Evolutionary conservation across 2,113 vertebrate genomes (phyloP).

Genomic region (Indicator maculatus): DNA sequence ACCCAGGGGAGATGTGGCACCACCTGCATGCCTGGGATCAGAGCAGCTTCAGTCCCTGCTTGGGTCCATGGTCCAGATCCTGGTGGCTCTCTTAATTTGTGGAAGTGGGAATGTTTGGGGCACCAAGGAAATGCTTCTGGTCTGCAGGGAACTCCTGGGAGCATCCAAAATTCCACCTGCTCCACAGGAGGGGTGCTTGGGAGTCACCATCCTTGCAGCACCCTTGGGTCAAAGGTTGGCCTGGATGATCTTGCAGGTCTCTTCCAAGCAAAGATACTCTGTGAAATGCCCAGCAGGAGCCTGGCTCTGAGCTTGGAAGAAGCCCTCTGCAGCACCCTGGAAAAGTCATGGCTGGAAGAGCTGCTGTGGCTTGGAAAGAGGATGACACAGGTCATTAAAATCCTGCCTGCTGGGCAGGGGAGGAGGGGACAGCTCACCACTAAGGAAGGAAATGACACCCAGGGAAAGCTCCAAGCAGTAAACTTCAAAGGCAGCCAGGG

Average conservation of each 20-base stretch:
- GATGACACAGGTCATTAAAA: conserved; percentile 3
- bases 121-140: not conserved
- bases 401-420: not conserved
- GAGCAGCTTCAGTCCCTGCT: not conserved
- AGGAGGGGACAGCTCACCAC: not conserved
- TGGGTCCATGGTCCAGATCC: rapidly evolving
- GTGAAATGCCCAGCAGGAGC: not conserved
- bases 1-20: not conserved
- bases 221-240: too few relatives aligned
- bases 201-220: rapidly evolving
- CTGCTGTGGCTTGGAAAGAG: not conserved
- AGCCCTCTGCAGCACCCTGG: not conserved
- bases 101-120: rapidly evolving
- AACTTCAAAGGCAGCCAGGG: not conserved
- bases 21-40: rapidly evolving
- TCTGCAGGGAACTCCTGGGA: not conserved
- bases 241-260: too few relatives aligned
- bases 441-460: not conserved
- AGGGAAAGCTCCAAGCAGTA: not conserved
- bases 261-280: not conserved
- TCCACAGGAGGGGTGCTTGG: rapidly evolving
- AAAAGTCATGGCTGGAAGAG: not conserved
- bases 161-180: rapidly evolving
- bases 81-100: not conserved
- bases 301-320: not conserved